phyloP scores from a whole-genome alignment of 2,888 invertebrate species.

The Unio pictorum region DNA sequence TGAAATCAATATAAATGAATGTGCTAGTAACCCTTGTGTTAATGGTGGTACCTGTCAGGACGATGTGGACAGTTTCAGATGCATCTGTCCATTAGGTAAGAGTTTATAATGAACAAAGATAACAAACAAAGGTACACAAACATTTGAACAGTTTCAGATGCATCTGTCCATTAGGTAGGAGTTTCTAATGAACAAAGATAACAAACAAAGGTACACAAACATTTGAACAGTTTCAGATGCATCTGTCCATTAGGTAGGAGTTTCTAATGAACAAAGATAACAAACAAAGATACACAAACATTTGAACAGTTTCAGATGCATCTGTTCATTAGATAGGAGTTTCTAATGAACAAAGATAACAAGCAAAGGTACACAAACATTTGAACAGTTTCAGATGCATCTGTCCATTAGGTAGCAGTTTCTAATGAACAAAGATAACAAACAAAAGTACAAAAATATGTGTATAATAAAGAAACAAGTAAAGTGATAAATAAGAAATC shows the following conservation, averaged over 20 bases:
- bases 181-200: neutral
- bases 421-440: neutral
- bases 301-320: constrained; percentile 29
- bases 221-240: constrained; percentile 30
- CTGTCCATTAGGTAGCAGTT: constrained; percentile 37
- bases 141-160: constrained; percentile 29
- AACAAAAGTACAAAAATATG: no score
- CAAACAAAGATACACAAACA: neutral
- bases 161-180: constrained; percentile 35
- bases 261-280: neutral
- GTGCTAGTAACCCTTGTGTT: constrained; percentile 35
- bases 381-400: constrained; percentile 30
- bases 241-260: constrained; percentile 36
- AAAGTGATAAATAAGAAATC: no score
- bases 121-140: no score
- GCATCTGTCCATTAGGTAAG: constrained; percentile 42
- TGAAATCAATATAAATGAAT: constrained; percentile 39
- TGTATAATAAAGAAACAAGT: no score
- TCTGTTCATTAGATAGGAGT: constrained; percentile 36
- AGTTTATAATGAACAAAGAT: neutral
- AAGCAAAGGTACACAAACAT: neutral
- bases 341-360: neutral
- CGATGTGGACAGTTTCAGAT: constrained; percentile 23
- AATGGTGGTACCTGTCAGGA: constrained; percentile 38
- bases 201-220: no score